These are phyloP conservation scores for Anabacerthia variegaticeps DNA, from an alignment of 2,797 vertebrate species.

Conservation along the genomic window DNA sequence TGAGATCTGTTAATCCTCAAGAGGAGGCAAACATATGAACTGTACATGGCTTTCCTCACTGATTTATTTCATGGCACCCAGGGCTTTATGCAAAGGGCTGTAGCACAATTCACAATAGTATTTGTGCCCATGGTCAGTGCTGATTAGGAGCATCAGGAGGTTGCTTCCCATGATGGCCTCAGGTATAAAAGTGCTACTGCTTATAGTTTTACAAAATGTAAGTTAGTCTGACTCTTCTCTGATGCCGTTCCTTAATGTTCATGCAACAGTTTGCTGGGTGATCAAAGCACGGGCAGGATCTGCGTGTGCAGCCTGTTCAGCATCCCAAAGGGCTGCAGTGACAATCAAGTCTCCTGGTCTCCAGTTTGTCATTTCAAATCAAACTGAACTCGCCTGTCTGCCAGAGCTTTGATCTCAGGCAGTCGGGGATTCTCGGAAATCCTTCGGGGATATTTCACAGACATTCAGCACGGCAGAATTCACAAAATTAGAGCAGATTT, in stretches of 20 bases:
- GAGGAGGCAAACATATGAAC: not conserved
- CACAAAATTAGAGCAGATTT: constrained; percentile 30
- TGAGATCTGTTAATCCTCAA: not conserved
- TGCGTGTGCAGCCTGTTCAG: not conserved
- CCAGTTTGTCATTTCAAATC: constrained; percentile 36
- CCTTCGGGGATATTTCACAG: not conserved
- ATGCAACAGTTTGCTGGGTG: not conserved
- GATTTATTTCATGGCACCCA: not conserved
- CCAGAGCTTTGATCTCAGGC: constrained; percentile 16
- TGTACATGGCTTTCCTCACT: not conserved
- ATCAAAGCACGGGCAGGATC: constrained; percentile 13
- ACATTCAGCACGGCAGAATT: constrained; percentile 8
- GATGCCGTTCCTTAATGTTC: not conserved
- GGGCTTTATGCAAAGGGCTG: not conserved
- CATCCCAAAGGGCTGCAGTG: not conserved
- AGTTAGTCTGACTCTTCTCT: not conserved
- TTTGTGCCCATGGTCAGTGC: not conserved
- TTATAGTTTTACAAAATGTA: not conserved
- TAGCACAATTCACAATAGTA: not conserved
- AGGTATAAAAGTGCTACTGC: not conserved
- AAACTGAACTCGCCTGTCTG: not conserved
- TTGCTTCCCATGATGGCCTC: not conserved
- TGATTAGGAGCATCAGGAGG: not conserved
- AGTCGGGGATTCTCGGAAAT: not conserved
- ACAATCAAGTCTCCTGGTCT: not conserved